phyloP scores from a whole-genome alignment of 2,888 invertebrate species.

The Syrphus vitripennis region DNA sequence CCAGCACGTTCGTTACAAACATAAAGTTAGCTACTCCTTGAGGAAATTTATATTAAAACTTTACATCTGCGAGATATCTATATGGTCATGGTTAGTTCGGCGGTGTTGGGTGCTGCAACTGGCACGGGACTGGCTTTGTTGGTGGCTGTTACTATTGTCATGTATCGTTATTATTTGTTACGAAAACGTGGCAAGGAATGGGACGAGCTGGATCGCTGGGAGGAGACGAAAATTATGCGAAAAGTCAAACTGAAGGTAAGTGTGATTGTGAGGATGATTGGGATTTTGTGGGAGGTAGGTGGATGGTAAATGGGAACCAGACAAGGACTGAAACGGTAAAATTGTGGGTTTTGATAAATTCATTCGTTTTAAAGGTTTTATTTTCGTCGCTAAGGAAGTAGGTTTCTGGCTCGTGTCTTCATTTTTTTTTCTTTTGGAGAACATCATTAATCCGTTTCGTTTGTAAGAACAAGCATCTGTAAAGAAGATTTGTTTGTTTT shows the following conservation, averaged over 20 bases:
- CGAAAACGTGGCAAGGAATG: constrained; percentile 84
- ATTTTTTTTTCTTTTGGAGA: not conserved
- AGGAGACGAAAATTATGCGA: constrained; percentile 80
- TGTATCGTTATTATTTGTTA: constrained; percentile 85
- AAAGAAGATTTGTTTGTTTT: not conserved
- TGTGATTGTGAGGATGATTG: not conserved
- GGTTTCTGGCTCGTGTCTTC: not conserved
- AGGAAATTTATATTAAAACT: constrained; percentile 6
- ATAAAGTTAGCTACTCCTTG: not conserved
- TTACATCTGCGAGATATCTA: constrained; percentile 45
- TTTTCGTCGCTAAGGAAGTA: not conserved
- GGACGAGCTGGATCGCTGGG: constrained; percentile 84
- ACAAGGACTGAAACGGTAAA: not conserved
- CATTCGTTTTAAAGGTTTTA: not conserved
- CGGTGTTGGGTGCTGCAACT: constrained; percentile 86
- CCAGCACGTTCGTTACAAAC: not conserved
- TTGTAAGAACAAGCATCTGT: not conserved
- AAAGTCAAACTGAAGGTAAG: constrained; percentile 80
- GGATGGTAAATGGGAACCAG: no score
- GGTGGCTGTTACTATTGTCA: constrained; percentile 85
- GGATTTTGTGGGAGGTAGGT: not conserved
- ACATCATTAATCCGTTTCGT: not conserved
- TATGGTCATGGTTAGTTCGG: constrained; percentile 85
- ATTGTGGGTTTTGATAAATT: not conserved
- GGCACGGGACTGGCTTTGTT: constrained; percentile 86